Evolutionary conservation across 53 echinoderm and acorn worm genomes (phyloP).

Genomic region (Echinometra lucunter): DNA sequence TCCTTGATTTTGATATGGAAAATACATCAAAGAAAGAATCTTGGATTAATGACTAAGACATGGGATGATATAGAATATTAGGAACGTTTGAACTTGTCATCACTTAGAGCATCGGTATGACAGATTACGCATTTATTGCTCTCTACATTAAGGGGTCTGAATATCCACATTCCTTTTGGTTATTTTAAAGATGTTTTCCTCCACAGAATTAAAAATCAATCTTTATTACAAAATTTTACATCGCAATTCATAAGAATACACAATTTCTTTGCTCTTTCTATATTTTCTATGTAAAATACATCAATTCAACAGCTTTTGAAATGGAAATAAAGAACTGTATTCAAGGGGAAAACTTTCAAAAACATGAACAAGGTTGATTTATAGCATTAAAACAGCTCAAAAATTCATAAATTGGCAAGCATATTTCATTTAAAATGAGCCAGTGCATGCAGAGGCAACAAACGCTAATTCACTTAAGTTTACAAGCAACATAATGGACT

Average conservation of each 20-base stretch:
- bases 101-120: background rate
- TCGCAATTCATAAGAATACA: background rate
- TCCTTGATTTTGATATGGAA: background rate
- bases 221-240: background rate
- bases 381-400: constrained; percentile 17
- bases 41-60: background rate
- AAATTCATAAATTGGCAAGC: constrained; percentile 24
- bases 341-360: background rate
- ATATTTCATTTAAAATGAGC: constrained; percentile 32
- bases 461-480: background rate
- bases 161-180: background rate
- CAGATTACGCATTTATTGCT: background rate
- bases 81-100: background rate
- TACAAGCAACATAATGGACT: background rate
- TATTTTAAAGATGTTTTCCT: background rate
- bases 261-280: background rate
- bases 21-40: background rate
- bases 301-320: background rate
- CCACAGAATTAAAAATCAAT: background rate
- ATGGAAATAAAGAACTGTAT: background rate
- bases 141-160: background rate
- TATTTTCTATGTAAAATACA: background rate
- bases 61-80: background rate
- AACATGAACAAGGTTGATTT: constrained; percentile 8
- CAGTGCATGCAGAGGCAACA: background rate